These are phyloP conservation scores for Rachycentron canadum DNA, from an alignment of 2,797 vertebrate species.

Conservation along the genomic window DNA sequence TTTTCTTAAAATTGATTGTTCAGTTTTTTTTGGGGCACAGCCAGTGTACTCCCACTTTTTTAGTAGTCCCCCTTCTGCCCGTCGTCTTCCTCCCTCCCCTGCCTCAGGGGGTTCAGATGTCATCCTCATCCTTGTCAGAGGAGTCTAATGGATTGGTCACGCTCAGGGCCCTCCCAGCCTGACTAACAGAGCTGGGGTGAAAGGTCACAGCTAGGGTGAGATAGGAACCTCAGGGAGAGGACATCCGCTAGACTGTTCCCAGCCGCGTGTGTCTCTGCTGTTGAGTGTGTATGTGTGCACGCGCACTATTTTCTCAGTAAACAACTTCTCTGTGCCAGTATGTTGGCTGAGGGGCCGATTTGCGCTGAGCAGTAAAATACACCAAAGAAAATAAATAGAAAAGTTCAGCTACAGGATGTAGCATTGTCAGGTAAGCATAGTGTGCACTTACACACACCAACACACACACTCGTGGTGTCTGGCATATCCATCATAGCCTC, in stretches of 20 bases:
- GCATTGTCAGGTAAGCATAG: constrained; percentile 71
- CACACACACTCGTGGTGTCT: constrained; percentile 58
- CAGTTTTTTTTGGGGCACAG: constrained; percentile 11
- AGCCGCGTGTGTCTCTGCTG: constrained; percentile 38
- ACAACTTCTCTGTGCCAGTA: constrained; percentile 54
- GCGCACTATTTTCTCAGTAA: constrained; percentile 79
- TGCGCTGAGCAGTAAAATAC: constrained; percentile 73
- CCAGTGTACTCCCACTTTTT: constrained; percentile 29
- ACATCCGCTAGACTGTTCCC: constrained; percentile 71
- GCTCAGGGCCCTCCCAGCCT: constrained; percentile 78
- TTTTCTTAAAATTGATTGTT: constrained; percentile 1
- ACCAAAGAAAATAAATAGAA: constrained; percentile 77
- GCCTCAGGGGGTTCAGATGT: constrained; percentile 82
- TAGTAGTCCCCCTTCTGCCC: constrained; percentile 40
- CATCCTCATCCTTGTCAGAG: constrained; percentile 84
- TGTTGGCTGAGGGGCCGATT: constrained; percentile 34
- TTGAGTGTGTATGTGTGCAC: constrained; percentile 19
- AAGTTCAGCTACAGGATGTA: constrained; percentile 69
- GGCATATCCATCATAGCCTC: constrained; percentile 77
- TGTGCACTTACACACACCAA: constrained; percentile 26
- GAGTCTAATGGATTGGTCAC: constrained; percentile 84
- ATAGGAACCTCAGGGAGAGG: constrained; percentile 68
- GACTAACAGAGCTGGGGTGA: constrained; percentile 73
- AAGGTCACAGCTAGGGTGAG: constrained; percentile 74
- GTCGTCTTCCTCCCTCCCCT: constrained; percentile 51